Base-by-base conservation (phyloP, 2,113 vertebrate genomes). In the Paratilapia polleni region DNA sequence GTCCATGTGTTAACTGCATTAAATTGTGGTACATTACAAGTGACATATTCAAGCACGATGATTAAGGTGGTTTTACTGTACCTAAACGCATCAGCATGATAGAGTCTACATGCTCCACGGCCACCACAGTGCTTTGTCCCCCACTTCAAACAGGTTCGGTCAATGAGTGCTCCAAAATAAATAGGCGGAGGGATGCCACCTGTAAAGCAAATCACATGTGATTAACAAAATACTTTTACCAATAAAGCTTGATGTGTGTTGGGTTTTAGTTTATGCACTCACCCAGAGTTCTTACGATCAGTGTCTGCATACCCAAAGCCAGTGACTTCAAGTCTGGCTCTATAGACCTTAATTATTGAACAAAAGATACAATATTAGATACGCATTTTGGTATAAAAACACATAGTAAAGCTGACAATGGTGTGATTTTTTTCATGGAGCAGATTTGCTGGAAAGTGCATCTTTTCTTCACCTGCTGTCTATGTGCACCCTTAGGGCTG, bases 141-240 rank as follows among this genome's bases (percentile, higher is more conserved):
- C 98, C 98, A 99, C 24, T 98, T 98, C 94, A 99, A 93, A 94
- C 98, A 99, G 1, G 97, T 97, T 8, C 83, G 95, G 81, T 99
- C 98, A 83, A 99, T 96, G 89, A 98, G 92, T 20, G 97, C 97
- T 77, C 98, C 98, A 43, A 98, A 99, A 91, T 97, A 99, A 86
- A 99, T 96, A 2, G 97, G 97, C 78, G 98, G 96, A 52, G 98
- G 97, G 78, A 99, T 98, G 74, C 98, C 98, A 94, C 97, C 98
- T 99, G 81, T 81, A 70, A 84, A 15, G 81, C 22, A 87, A 38
- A 63, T 36, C 3, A 66, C 58, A 34, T 41, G 10, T 11, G 1
- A 2, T 64, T 17, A 49, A 1, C 22, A 19, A 22, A 59, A 13
- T 22, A 5, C 0, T 2, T 9, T 77, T 12, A 19, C n/a, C 22